phyloP scores from a whole-genome alignment of 2,888 invertebrate species.

The Patella depressa region DNA sequence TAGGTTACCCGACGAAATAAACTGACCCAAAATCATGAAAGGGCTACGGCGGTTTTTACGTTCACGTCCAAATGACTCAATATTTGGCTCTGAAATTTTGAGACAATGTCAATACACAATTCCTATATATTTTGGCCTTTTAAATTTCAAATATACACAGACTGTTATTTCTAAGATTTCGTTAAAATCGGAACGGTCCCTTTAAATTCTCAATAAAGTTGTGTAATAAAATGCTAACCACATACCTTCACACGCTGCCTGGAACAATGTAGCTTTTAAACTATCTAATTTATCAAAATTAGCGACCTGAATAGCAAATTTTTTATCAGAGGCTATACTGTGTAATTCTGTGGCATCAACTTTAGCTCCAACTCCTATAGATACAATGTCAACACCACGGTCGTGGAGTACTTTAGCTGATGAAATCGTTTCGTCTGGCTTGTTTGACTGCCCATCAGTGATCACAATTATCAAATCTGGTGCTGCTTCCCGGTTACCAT shows the following conservation, averaged over 20 bases:
- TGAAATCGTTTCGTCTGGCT: background rate
- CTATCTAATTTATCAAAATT: background rate
- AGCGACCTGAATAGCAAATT: background rate
- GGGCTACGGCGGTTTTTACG: no score
- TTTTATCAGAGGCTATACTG: background rate
- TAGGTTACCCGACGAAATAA: no score
- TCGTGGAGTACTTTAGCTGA: background rate
- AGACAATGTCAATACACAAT: no score
- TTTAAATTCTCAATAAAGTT: no score
- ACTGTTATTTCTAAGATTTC: no score
- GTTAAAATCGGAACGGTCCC: no score
- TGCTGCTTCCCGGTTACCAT: background rate
- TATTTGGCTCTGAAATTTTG: no score
- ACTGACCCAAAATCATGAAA: no score
- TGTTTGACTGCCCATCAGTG: background rate
- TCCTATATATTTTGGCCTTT: no score
- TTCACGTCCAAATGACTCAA: no score
- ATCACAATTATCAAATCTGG: slow-evolving; percentile 1
- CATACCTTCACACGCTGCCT: background rate
- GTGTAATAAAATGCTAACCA: background rate
- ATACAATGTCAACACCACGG: background rate
- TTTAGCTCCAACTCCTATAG: background rate
- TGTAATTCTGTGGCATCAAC: background rate
- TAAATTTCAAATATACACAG: no score
- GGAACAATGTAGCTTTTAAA: background rate